Base-by-base conservation (phyloP, 1,140 invertebrate species). In the Pogonognathellus flavescens region DNA sequence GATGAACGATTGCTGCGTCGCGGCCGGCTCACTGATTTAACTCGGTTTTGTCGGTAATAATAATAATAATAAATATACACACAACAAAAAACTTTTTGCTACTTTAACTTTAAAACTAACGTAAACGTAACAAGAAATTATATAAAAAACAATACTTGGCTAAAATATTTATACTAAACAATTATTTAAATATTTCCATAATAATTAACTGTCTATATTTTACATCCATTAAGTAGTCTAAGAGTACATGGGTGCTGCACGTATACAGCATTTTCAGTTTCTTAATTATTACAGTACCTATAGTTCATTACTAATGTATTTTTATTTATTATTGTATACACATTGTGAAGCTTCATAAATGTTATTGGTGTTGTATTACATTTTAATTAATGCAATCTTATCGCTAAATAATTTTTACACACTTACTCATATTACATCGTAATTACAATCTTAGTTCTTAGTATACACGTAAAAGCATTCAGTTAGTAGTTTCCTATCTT, bases 71-170 rank as follows among this genome's bases (percentile, higher is more conserved):
- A 72, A 72, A 72, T 72, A 72, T 72, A 72, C 66, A 72, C 20
- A 72, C 22, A 22, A 72, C n/a, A 72, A 72, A 16, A 41, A n/a
- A 18, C 25, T 72, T 11, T 25, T 72, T 13, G 16, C 9, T 49
- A n/a, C n/a, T n/a, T n/a, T n/a, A 1, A 72, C 31, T 41, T 4
- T 66, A 66, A 66, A 8, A 11, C 14, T 66, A 66, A 25, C 60
- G 60, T 66, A 66, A 66, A 66, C 20, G 66, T 72, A 72, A 72
- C 66, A 72, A 72, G 66, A 72, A 72, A 72, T 66, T 66, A 66
- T 72, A 72, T 72, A 72, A 72, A n/a, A 70, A 72, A 72, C 66
- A 72, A 72, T 72, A 72, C 66, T 72, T 72, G 66, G 66, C 66
- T 72, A 72, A 41, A 25, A 41, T 41, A 41, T 31, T 25, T n/a